Percentiles rank a stretch among this genome's conserved stretches.
Evolutionary conservation across 64 coral and sea anemone genomes (phyloP).

Genomic region (Pocillopora damicornis): DNA sequence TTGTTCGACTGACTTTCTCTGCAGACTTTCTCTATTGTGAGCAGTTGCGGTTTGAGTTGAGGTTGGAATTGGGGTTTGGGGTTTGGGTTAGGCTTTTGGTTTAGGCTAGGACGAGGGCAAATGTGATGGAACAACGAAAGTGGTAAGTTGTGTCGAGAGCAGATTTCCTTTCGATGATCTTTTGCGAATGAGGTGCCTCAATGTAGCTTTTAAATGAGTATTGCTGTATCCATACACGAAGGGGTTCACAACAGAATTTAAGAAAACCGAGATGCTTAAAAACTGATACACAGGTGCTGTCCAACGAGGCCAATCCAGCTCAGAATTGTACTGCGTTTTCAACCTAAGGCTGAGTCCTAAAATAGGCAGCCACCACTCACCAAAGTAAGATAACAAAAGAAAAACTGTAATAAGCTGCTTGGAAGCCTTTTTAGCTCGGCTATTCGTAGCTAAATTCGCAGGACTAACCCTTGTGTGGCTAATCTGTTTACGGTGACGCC

Average conservation of each 20-base stretch:
- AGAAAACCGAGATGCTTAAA: not conserved
- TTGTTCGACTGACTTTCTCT: too few species aligned
- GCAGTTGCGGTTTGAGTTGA: too few species aligned
- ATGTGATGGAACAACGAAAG: not conserved
- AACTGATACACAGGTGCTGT: not conserved
- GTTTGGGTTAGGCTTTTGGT: not conserved
- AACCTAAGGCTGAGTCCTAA: not conserved
- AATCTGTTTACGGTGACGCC: not conserved
- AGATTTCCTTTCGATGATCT: not conserved
- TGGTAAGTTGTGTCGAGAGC: not conserved
- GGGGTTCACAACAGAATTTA: not conserved
- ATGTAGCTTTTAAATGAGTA: not conserved
- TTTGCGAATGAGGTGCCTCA: not conserved
- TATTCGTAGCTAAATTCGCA: not conserved
- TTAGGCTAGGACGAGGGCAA: not conserved
- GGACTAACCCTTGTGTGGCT: not conserved
- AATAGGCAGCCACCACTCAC: not conserved
- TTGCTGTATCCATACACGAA: constrained; percentile 2
- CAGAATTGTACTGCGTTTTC: not conserved
- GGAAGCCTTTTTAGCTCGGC: not conserved
- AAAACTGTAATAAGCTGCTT: not conserved
- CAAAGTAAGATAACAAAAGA: not conserved
- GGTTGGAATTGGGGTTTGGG: too few species aligned
- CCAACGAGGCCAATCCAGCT: not conserved
- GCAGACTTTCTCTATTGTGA: too few species aligned